phyloP scores from a whole-genome alignment of 1,140 invertebrate species.

The Aphaenogaster rudis region DNA sequence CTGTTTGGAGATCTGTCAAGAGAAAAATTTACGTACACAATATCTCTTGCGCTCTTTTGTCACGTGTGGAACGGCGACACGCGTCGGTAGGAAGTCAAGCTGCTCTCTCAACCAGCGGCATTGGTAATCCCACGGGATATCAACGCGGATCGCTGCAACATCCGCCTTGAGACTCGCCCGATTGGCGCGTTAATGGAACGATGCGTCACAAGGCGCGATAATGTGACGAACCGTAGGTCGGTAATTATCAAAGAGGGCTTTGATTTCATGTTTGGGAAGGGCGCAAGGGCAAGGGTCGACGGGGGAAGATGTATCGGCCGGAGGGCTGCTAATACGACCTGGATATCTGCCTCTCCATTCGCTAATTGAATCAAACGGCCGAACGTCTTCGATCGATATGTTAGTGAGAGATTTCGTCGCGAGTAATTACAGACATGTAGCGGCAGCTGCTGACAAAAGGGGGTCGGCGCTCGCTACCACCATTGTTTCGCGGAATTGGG shows the following conservation, averaged over 20 bases:
- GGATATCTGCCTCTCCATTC: conserved; percentile 45
- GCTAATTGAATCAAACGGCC: conserved; percentile 74
- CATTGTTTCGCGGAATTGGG: conserved; percentile 72
- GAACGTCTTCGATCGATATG: conserved; percentile 68
- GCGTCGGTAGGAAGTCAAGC: neutral
- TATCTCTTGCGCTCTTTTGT: neutral
- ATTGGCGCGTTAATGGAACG: conserved; percentile 70
- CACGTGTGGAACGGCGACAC: conserved; percentile 11
- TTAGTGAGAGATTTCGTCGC: conserved; percentile 67
- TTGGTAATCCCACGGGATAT: conserved; percentile 52
- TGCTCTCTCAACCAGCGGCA: neutral
- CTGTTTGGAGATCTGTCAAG: neutral
- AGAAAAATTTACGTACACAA: neutral
- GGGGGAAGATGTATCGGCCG: conserved; percentile 55
- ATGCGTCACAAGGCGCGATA: conserved; percentile 58
- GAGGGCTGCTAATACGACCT: conserved; percentile 31
- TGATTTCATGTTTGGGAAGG: conserved; percentile 37
- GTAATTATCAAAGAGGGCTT: conserved; percentile 74
- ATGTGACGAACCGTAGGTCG: conserved; percentile 50
- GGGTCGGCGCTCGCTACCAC: conserved; percentile 14
- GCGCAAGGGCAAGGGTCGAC: conserved; percentile 36
- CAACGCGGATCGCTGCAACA: conserved; percentile 49
- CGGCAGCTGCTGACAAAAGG: conserved; percentile 61
- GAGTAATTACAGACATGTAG: conserved; percentile 71
- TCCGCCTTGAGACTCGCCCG: conserved; percentile 53